Conservation (phyloP, 1,140 invertebrate species). For the Drosophila carrolli region DNA sequence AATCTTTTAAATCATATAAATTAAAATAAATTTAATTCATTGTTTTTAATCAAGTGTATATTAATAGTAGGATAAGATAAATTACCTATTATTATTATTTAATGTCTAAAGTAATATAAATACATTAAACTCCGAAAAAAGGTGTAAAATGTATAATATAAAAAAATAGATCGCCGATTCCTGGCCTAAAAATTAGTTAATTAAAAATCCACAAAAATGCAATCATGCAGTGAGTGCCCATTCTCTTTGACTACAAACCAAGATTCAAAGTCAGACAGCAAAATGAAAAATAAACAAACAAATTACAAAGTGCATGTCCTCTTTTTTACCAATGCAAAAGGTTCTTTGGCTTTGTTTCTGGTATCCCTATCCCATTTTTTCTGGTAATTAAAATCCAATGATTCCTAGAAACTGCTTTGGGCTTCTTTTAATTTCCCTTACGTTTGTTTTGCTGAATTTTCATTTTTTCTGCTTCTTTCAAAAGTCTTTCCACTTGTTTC, state of each 20-base stretch:
- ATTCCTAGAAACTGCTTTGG: slow-evolving; percentile 43
- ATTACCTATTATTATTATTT: no score
- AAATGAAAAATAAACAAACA: slow-evolving; percentile 6
- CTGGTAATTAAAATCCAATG: slow-evolving; percentile 77
- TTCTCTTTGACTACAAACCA: slow-evolving; percentile 22
- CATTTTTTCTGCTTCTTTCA: slow-evolving; percentile 27
- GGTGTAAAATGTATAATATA: no score
- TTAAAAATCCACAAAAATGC: slow-evolving; percentile 35
- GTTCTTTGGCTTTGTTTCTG: slow-evolving; percentile 23
- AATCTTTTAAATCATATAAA: no score
- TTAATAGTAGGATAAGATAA: no score
- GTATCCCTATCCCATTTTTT: slow-evolving; percentile 12
- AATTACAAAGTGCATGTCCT: slow-evolving; percentile 27
- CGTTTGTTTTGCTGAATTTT: slow-evolving; percentile 53
- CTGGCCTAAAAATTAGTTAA: not conserved
- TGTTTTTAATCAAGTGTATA: no score
- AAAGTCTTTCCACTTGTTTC: slow-evolving; percentile 20
- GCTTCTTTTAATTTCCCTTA: slow-evolving; percentile 40
- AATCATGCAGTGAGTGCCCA: slow-evolving; percentile 14
- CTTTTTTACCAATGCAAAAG: slow-evolving; percentile 4
- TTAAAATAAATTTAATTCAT: no score
- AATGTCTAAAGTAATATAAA: no score
- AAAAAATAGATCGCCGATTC: not conserved
- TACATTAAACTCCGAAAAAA: no score
- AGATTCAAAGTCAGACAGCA: slow-evolving; percentile 28